Conservation (phyloP, 2,797 vertebrate genomes). For the Xiphorhynchus erythropygius region DNA sequence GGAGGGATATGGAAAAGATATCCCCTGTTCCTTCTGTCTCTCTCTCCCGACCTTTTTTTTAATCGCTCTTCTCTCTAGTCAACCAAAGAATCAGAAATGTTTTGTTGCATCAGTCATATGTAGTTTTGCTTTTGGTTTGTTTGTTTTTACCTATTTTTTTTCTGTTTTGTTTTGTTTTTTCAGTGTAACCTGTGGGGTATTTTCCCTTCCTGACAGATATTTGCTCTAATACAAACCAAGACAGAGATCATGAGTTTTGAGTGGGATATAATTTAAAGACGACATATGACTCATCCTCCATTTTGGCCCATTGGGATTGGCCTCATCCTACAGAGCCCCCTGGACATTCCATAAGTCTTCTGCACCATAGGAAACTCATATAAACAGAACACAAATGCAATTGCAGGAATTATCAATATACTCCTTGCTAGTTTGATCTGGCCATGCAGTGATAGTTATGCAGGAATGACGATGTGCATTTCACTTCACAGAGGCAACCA, state of each 20-base stretch:
- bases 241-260: too few species aligned
- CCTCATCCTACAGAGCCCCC: neutral
- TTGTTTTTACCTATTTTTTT: neutral
- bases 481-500: neutral
- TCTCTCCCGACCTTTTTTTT: neutral
- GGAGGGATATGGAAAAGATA: neutral
- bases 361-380: neutral
- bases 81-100: neutral
- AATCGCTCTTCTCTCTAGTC: neutral
- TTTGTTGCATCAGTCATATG: neutral
- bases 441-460: neutral
- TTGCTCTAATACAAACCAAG: too few species aligned
- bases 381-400: neutral
- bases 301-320: too few species aligned
- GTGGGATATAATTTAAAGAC: too few species aligned
- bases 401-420: neutral
- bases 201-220: too few species aligned
- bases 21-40: neutral
- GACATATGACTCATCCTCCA: too few species aligned
- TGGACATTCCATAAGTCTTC: neutral
- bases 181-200: too few species aligned
- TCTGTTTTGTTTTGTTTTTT: neutral
- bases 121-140: neutral
- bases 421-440: neutral
- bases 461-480: neutral